A percentile compares a stretch with the other conserved stretches of the same genome.
These are phyloP conservation scores for Drosophila flavopinicola DNA, from an alignment of 2,888 invertebrate species.

Conservation along the genomic window DNA sequence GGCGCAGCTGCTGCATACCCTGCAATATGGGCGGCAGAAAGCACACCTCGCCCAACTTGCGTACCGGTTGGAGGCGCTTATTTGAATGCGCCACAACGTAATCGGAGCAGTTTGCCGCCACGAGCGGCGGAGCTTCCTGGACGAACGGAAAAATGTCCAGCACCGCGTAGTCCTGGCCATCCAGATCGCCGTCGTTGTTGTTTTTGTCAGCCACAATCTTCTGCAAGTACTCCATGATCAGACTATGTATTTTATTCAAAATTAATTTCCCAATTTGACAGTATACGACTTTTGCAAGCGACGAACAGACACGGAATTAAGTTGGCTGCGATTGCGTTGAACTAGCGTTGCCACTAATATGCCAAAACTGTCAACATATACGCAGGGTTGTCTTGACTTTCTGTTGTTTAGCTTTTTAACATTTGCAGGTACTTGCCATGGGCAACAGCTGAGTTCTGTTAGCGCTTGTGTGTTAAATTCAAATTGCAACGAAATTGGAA, in stretches of 20 bases:
- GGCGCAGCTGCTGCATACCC: conserved; percentile 33
- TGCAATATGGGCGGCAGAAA: conserved; percentile 40
- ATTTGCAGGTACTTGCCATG: too few species aligned
- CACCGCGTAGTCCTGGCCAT: conserved; percentile 4
- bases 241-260: not conserved
- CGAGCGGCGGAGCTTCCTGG: conserved; percentile 30
- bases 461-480: too few species aligned
- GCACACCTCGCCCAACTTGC: conserved; percentile 38
- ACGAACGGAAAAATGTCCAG: conserved; percentile 3
- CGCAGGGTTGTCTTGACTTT: too few species aligned
- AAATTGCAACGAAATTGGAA: too few species aligned
- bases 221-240: too few species aligned
- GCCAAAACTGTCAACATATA: too few species aligned
- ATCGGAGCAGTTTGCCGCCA: conserved; percentile 50
- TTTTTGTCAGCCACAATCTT: not conserved
- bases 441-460: too few species aligned
- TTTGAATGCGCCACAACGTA: conserved; percentile 54
- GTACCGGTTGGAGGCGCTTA: conserved; percentile 24
- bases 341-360: too few species aligned
- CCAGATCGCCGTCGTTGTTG: conserved; percentile 14
- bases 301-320: too few species aligned
- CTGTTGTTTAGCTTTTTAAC: too few species aligned
- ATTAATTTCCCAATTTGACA: not conserved
- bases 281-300: not conserved
- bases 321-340: conserved; percentile 38